Evolutionary conservation across 2,113 vertebrate species (phyloP), one percentile per base, ranked within the genome.

Genomic region (Coptodon bakossiorum): DNA sequence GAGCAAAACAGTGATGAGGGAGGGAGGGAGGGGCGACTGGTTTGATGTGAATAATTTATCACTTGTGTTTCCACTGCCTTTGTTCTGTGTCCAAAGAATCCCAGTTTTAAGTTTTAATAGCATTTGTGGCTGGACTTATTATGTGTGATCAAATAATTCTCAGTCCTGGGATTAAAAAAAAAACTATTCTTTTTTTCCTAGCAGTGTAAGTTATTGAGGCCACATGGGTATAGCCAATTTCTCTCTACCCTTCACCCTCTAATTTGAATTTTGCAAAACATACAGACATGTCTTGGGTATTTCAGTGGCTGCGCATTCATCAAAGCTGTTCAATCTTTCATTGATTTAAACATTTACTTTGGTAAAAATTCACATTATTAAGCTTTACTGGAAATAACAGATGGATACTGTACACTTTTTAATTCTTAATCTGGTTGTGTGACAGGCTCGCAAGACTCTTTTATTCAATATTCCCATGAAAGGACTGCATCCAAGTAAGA

Each of bases 21-120:
- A 82, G 59, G 89, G 91, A 88, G 88, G 90, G 90, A 88, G 88
- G 90, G 93, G 90, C 19, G 87, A 94, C 93, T 91, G 93, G 94
- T 94, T 88, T 87, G 93, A 92, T 88, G 87, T 96, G 95, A 96
- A 96, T 97, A 94, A 97, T 96, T 96, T 92, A 97, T 95, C 84
- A 95, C 81, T 88, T 83, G 88, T 95, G 94, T 95, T 93, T 95
- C 92, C 29, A 82, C 84, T 91, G 85, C 88, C 95, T 96, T 96
- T 96, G 95, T 96, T 96, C 94, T 95, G 13, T 17, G 86, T 95
- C 95, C 94, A 96, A 94, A 94, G 87, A 92, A 95, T 93, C 88
- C 43, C 63, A 83, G 92, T 93, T 95, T 96, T 95, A 92, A 93
- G 93, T 92, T 95, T 95, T 95, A 93, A 94, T 94, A 94, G 90